A percentile compares a stretch with the other conserved stretches of the same genome.
Conservation (phyloP, 2,797 vertebrate species). For the Peromyscus melanophrys region DNA sequence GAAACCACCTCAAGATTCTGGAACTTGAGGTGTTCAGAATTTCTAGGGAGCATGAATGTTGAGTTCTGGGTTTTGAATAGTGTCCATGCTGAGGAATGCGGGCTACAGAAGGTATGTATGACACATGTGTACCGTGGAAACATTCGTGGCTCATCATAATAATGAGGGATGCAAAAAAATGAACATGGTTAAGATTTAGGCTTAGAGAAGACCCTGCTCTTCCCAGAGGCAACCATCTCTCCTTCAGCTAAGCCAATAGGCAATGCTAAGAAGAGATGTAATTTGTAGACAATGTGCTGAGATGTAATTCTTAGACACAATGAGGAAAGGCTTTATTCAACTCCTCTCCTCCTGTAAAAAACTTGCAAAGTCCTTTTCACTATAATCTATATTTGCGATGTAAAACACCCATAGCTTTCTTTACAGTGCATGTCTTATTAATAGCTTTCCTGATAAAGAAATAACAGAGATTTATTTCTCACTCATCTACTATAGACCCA, state of each 20-base stretch:
- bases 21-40: background rate
- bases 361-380: slow-evolving; percentile 13
- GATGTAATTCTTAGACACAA: background rate
- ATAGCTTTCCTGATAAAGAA: slow-evolving; percentile 57
- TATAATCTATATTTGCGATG: slow-evolving; percentile 37
- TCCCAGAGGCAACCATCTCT: background rate
- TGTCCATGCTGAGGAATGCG: background rate
- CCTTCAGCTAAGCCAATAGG: background rate
- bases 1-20: background rate
- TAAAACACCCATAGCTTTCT: slow-evolving; percentile 30
- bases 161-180: background rate
- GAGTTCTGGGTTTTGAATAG: background rate
- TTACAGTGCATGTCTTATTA: slow-evolving; percentile 55
- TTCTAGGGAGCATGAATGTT: background rate
- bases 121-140: background rate
- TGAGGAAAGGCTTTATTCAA: background rate
- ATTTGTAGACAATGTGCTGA: background rate
- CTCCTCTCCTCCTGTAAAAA: background rate
- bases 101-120: background rate
- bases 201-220: background rate
- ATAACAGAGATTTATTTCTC: slow-evolving; percentile 61
- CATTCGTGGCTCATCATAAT: background rate
- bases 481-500: slow-evolving; percentile 23
- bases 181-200: background rate
- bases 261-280: background rate